Base-by-base conservation (phyloP, 2,113 vertebrate genomes). In the Ranitomeya variabilis region DNA sequence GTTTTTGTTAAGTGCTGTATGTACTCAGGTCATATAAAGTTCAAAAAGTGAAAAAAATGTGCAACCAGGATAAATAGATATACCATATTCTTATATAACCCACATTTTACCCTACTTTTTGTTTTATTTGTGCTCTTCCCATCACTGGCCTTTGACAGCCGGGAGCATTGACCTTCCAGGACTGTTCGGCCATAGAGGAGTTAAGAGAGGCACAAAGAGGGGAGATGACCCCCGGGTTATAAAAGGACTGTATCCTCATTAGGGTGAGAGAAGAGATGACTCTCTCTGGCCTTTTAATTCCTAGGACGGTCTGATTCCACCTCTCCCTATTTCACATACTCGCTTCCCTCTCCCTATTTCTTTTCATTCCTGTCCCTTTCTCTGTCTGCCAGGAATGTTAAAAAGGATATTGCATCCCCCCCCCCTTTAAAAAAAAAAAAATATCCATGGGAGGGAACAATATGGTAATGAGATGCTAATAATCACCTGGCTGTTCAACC, bases 311-410 rank as follows among this genome's bases (percentile, higher is more conserved):
- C 60, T 83, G 66, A 23, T 85, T 79, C 81, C 73, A 76, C 82
- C 81, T 79, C 67, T 88, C 55, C 64, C 80, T 76, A 54, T 77
- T 37, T 82, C n/a, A 83, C n/a, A 60, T 59, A 59, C 80, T 83
- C 82, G 78, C 87, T 85, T 83, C 82, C 86, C 87, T 85, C 81
- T 89, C 81, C 45, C 77, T 79, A 77, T 57, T 80, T 84, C 89
- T 86, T 89, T 89, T 85, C 81, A 77, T 54, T 55, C 23, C 23
- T 37, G 4, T 67, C 62, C 51, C 87, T 23, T 66, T 90, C 78
- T 78, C 85, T 87, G 81, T 85, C 89, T 91, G 91, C 89, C 90
- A 90, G 80, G 86, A 89, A 90, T 89, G 87, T 90, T 91, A 91
- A 90, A 90, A 90, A 87, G 91, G 76, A 86, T 85, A 87, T 91